Evolutionary conservation across 2,797 vertebrate genomes (phyloP), one percentile per base, ranked within the genome.

Genomic region (Phrynocephalus vlangalii): DNA sequence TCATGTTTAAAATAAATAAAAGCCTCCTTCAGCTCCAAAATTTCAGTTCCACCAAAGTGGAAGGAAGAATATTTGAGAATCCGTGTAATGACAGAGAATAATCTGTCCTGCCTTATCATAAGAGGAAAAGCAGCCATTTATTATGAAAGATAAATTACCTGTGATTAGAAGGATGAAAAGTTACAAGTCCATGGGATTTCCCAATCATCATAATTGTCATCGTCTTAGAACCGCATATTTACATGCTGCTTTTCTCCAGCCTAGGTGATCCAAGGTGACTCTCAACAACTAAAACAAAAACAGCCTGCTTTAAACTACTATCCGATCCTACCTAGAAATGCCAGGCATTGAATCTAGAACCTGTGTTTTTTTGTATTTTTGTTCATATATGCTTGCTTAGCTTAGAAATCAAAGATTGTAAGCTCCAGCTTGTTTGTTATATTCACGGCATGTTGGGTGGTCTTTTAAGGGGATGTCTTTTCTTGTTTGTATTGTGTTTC

Each of bases 1-100:
- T 11, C 56, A 50, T 28, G 28, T 68, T 79, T 44, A 44, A 48
- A 76, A 28, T n/a, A 80, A 68, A 75, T 22, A 66, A 26, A 50
- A 56, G 6, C 78, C 82, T 90, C 84, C 84, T 52, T n/a, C 71
- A 90, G 83, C 79, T 70, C 87, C 16, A 73, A 33, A 30, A 52
- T 28, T 50, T 80, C 84, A 86, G 2, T 77, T 83, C 44, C 28
- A 28, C 82, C 38, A 77, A 77, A 90, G 20, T 68, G 22, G 76
- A 63, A 48, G 9, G 80, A 92, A 75, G 52, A n/a, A 15, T 26
- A 84, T 22, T 33, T 66, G 13, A 33, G 22, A 67, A 52, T 1
- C n/a, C 48, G 16, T 48, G 18, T 68, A 52, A 68, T 28, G 8
- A 33, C 75, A 30, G 10, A 33, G 18, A 68, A 79, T 44, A 52